phyloP scores from a whole-genome alignment of 1,140 invertebrate species.

The Melipona quadrifasciata region DNA sequence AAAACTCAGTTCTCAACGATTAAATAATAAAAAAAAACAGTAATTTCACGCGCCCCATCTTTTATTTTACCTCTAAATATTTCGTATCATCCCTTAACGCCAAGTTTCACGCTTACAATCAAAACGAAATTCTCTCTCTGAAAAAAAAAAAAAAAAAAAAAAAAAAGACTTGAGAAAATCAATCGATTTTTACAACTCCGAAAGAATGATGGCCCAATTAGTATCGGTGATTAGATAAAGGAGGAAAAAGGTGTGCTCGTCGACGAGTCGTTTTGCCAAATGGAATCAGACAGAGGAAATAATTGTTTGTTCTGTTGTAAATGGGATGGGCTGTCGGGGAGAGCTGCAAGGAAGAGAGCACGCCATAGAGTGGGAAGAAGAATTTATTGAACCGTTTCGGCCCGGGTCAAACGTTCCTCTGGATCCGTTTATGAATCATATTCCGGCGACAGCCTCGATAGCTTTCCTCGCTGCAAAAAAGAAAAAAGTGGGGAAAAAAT shows the following conservation, averaged over 20 bases:
- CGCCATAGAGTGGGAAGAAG: not conserved
- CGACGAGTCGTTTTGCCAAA: slow-evolving; percentile 25
- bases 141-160: too few relatives aligned
- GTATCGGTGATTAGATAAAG: slow-evolving; percentile 1
- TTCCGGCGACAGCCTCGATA: slow-evolving; percentile 41
- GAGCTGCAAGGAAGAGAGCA: not conserved
- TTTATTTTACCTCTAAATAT: too few relatives aligned
- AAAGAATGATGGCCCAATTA: not conserved
- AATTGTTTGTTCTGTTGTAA: slow-evolving; percentile 44
- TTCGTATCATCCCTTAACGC: too few relatives aligned
- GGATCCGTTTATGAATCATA: slow-evolving; percentile 47
- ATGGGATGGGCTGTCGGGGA: slow-evolving; percentile 1
- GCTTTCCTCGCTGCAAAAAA: slow-evolving; percentile 1
- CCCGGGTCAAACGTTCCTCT: slow-evolving; percentile 34
- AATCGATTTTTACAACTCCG: too few relatives aligned
- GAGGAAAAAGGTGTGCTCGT: not conserved
- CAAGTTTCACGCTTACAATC: too few relatives aligned
- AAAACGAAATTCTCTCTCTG: too few relatives aligned
- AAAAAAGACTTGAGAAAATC: too few relatives aligned
- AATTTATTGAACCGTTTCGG: slow-evolving; percentile 43
- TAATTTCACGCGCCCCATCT: too few relatives aligned
- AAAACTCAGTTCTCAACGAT: too few relatives aligned
- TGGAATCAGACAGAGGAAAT: slow-evolving; percentile 33
- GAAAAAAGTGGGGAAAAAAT: not conserved
- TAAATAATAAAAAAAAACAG: too few relatives aligned